phyloP scores from a whole-genome alignment of 2,797 vertebrate species.

The Galaxias olidus region DNA sequence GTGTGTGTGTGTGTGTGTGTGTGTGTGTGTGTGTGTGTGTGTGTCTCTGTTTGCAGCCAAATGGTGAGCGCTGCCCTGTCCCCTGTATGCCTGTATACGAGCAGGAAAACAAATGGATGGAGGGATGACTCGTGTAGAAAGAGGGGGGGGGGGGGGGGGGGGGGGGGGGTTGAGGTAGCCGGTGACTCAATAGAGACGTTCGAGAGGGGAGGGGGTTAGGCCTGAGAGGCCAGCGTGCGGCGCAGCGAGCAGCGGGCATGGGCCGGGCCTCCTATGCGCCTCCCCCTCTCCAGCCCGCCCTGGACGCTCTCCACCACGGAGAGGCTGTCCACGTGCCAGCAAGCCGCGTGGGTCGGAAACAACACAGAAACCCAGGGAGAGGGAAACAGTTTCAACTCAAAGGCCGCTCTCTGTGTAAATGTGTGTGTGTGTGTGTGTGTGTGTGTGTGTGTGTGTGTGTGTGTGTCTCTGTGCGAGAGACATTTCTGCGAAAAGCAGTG shows the following conservation, averaged over 20 bases:
- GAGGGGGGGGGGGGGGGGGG: not conserved
- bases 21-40: not conserved
- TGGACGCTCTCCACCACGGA: constrained; percentile 20
- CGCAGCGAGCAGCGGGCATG: too few species aligned
- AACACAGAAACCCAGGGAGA: too few species aligned
- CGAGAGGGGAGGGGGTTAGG: too few species aligned
- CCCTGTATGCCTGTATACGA: not conserved
- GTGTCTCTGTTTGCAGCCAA: constrained; percentile 17
- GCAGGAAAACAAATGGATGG: not conserved
- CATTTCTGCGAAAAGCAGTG: constrained; percentile 60
- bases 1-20: constrained; percentile 2
- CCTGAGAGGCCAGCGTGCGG: too few species aligned
- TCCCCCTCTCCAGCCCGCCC: constrained; percentile 33
- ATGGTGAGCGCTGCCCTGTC: not conserved
- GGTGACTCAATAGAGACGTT: too few species aligned
- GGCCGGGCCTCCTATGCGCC: not conserved
- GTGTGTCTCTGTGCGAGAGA: constrained; percentile 15
- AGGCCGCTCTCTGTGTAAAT: constrained; percentile 47
- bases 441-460: too few species aligned
- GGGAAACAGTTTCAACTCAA: constrained; percentile 30
- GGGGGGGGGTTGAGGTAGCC: not conserved
- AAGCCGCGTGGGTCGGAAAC: too few species aligned
- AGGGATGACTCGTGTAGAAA: not conserved
- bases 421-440: too few species aligned
- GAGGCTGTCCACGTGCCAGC: too few species aligned